A percentile compares a stretch with the other conserved stretches of the same genome.
phyloP scores from a whole-genome alignment of 2,797 vertebrate species.

The Chelonia mydas region DNA sequence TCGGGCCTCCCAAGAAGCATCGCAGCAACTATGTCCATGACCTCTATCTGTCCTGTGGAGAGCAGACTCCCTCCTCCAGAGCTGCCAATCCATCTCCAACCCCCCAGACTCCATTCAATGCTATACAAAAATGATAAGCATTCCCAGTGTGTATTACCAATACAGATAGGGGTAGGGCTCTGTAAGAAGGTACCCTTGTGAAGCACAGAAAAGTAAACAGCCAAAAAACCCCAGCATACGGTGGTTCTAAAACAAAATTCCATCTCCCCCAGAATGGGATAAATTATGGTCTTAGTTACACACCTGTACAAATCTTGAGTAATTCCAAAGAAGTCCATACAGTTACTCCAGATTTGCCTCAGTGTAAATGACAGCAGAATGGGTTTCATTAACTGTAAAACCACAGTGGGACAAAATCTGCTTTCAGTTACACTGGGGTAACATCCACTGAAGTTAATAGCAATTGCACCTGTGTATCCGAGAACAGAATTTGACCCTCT shows the following conservation, averaged over 20 bases:
- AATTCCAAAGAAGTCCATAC: not conserved
- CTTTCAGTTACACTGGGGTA: not conserved
- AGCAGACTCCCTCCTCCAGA: not conserved
- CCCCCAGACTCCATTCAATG: not conserved
- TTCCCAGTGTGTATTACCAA: not conserved
- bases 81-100: not conserved
- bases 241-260: not conserved
- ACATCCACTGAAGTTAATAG: not conserved
- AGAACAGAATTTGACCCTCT: conserved; percentile 16
- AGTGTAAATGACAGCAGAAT: not conserved
- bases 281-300: not conserved
- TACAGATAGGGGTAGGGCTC: not conserved
- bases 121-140: not conserved
- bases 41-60: not conserved
- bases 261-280: not conserved
- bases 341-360: not conserved
- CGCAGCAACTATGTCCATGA: not conserved
- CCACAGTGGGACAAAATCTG: not conserved
- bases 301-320: not conserved
- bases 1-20: not conserved
- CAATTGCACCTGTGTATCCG: not conserved
- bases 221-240: not conserved
- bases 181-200: not conserved
- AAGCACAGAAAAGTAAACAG: not conserved
- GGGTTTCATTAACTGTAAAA: not conserved